Conservation (phyloP, 1,140 invertebrate genomes). For the Mycetomoellerius zeteki region DNA sequence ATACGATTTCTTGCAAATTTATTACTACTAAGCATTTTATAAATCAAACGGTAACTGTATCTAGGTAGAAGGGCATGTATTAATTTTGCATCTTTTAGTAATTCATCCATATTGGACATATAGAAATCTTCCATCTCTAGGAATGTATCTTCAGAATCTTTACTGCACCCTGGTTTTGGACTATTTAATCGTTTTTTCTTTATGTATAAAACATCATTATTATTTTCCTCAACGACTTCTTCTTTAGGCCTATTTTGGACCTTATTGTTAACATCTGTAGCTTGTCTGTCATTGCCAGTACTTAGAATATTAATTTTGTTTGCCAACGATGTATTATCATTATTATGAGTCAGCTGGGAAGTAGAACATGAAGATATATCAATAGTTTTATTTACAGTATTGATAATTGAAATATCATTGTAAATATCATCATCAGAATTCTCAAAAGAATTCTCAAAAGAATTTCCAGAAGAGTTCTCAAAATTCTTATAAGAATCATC, state of each 20-base stretch:
- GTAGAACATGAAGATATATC: neutral
- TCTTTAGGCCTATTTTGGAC: constrained; percentile 14
- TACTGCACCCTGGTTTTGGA: constrained; percentile 76
- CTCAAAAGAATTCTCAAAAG: neutral
- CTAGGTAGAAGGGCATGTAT: constrained; percentile 69
- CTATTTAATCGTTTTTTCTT: neutral
- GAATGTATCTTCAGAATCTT: constrained; percentile 57
- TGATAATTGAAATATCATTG: neutral
- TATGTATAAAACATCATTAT: constrained; percentile 67
- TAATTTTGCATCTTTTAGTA: constrained; percentile 54
- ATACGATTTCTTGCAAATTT: constrained; percentile 59
- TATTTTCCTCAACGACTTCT: constrained; percentile 74
- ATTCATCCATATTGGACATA: neutral
- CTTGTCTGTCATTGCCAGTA: neutral
- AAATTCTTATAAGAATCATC: neutral
- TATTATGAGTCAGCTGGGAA: too few species aligned
- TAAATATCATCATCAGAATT: too few species aligned
- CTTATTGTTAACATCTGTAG: neutral
- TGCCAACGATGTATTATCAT: neutral
- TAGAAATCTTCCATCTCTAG: neutral
- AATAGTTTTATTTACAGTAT: neutral
- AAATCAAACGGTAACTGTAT: constrained; percentile 45
- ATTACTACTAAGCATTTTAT: constrained; percentile 48
- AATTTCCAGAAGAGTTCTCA: too few species aligned
- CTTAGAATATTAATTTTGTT: neutral